phyloP scores from a whole-genome alignment of 2,888 invertebrate species.

The Clostera curtula region DNA sequence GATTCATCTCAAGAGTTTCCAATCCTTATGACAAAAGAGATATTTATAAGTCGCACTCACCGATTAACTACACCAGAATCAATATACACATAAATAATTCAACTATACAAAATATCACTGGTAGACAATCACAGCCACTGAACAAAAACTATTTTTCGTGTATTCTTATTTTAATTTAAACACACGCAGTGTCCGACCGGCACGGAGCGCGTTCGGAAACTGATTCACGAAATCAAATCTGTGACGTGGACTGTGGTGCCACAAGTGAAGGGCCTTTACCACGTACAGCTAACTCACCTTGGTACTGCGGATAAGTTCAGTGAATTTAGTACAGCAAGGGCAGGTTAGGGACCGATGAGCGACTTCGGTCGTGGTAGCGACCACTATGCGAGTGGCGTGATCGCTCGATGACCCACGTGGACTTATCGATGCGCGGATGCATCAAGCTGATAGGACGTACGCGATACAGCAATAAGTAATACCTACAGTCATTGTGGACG shows the following conservation, averaged over 20 bases:
- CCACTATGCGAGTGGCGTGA: constrained; percentile 24
- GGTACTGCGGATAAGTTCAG: constrained; percentile 8
- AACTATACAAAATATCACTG: constrained; percentile 43
- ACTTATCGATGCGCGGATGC: constrained; percentile 11
- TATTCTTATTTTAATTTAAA: constrained; percentile 8
- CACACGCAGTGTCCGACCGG: constrained; percentile 31
- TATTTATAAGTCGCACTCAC: constrained; percentile 26
- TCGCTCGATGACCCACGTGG: constrained; percentile 19
- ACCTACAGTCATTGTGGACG: no score
- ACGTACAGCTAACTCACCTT: constrained; percentile 20
- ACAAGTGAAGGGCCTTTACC: constrained; percentile 23
- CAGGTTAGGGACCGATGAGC: constrained; percentile 6
- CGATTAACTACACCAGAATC: constrained; percentile 18
- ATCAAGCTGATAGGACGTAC: constrained; percentile 8
- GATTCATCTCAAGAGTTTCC: no score
- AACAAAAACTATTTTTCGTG: constrained; percentile 13
- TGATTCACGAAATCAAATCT: constrained; percentile 25
- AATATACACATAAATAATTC: constrained; percentile 14
- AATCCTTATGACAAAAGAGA: no score
- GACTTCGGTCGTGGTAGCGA: constrained; percentile 19
- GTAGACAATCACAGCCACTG: constrained; percentile 46
- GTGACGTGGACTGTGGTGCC: constrained; percentile 18
- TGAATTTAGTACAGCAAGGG: constrained; percentile 8
- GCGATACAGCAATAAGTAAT: constrained; percentile 6
- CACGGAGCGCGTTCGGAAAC: constrained; percentile 49